Evolutionary conservation across 1,140 invertebrate species (phyloP), one percentile per base, ranked within the genome.

Genomic region (Drosophila ogumai): DNA sequence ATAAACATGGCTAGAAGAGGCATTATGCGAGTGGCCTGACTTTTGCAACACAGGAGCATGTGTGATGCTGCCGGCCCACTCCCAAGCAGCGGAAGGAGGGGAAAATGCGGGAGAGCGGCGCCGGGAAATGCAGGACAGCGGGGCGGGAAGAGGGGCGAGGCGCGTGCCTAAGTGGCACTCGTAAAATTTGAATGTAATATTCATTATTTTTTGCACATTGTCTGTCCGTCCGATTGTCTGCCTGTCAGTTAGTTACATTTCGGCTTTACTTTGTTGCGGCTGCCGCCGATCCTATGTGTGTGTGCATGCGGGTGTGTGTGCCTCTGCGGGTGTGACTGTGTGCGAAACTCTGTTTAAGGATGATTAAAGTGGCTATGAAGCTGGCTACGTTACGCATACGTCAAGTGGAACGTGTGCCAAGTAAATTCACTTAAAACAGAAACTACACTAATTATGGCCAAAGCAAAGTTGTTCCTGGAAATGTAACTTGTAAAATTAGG

Each of bases 1-100:
- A 91, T 91, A 91, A 91, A 91, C 90, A 91, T 87, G 79, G 74
- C 81, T 87, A 85, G 90, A 90, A 91, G 91, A 80, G 90, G 87
- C 82, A 91, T 91, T 91, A 91, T 91, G 87, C 80, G 81, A 91
- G 86, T 90, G 80, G 81, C 86, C 87, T 75, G 86, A 80, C 86
- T 90, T 76, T 85, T 90, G 81, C 79, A 88, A 81, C 81, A 81
- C 65, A 90, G 80, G 69, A 81, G 77, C 80, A 81, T 81, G 65
- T 85, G 68, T 73, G 71, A 50, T 65, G 41, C 73, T 57, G 54
- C 49, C 40, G 34, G 22, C 34, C 31, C 52, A 41, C 47, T 61
- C 31, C 15, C 44, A 31, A 17, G 44, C 17, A 34, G 28, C 2
- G 34, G 13, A 15, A 40, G 10, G 40, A 17, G 22, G 28, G 47